These are phyloP conservation scores for Euura saliciscinereae DNA, from an alignment of 1,140 invertebrate species.

Conservation along the genomic window DNA sequence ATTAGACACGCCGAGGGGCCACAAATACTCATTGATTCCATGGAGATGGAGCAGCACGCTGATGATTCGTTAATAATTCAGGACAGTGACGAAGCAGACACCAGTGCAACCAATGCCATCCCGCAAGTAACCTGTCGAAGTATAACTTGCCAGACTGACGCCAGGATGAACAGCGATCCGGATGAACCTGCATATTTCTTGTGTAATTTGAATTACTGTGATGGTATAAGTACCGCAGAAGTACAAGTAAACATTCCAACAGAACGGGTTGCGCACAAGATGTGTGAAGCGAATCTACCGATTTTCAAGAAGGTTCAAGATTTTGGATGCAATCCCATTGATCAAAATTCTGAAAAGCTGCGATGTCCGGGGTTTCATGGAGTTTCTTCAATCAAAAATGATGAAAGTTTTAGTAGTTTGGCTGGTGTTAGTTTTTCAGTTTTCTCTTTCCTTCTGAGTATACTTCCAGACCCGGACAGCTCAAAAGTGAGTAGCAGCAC, in stretches of 20 bases:
- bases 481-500: constrained; percentile 11
- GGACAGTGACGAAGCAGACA: not conserved
- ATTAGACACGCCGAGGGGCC: not conserved
- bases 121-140: constrained; percentile 5
- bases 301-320: constrained; percentile 13
- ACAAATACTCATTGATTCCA: not conserved
- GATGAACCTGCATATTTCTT: constrained; percentile 19
- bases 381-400: constrained; percentile 17
- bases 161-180: not conserved
- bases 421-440: constrained; percentile 19
- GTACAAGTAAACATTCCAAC: constrained; percentile 22
- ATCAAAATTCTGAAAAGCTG: constrained; percentile 7
- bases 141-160: constrained; percentile 22
- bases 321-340: constrained; percentile 22
- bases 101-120: not conserved
- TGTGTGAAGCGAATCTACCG: constrained; percentile 12
- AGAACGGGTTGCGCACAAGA: constrained; percentile 11
- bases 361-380: constrained; percentile 21
- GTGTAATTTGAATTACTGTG: constrained; percentile 11
- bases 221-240: constrained; percentile 22
- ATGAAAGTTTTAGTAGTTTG: constrained; percentile 18
- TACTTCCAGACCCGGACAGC: constrained; percentile 10
- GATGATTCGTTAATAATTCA: not conserved
- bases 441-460: constrained; percentile 14
- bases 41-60: not conserved